These are phyloP conservation scores for Heterotilapia buettikoferi DNA, from an alignment of 2,113 vertebrate species.

Conservation along the genomic window DNA sequence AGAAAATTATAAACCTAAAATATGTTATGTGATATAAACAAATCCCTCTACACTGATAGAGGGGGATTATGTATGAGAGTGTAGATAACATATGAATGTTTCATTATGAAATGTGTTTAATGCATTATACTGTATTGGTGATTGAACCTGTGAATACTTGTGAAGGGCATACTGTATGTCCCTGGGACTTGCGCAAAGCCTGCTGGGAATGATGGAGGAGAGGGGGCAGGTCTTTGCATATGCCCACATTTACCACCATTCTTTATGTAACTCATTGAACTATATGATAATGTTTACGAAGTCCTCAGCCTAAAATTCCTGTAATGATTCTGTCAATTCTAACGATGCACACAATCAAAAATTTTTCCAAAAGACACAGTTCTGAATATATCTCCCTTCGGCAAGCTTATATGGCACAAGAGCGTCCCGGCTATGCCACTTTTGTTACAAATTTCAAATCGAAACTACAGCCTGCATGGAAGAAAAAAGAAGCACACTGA, in stretches of 20 bases:
- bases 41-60: conserved; percentile 38
- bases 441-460: conserved; percentile 26
- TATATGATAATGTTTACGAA: conserved; percentile 47
- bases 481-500: conserved; percentile 47
- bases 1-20: conserved; percentile 50
- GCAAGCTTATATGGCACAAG: conserved; percentile 1
- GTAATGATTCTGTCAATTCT: background rate
- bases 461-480: conserved; percentile 39
- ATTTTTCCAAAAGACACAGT: background rate
- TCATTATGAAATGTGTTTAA: conserved; percentile 67
- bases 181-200: conserved; percentile 79
- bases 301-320: background rate
- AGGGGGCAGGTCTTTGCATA: conserved; percentile 57
- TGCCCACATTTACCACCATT: conserved; percentile 63
- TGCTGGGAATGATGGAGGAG: conserved; percentile 92
- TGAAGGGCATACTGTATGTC: conserved; percentile 64
- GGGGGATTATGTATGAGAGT: conserved; percentile 56
- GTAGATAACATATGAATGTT: conserved; percentile 70
- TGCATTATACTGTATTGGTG: conserved; percentile 67
- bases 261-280: conserved; percentile 37
- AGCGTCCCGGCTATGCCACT: conserved; percentile 23
- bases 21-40: conserved; percentile 58
- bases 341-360: background rate
- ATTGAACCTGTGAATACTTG: conserved; percentile 65
- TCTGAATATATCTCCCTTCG: background rate